phyloP scores from a whole-genome alignment of 2,113 vertebrate species.

The Cheirogaleus medius region DNA sequence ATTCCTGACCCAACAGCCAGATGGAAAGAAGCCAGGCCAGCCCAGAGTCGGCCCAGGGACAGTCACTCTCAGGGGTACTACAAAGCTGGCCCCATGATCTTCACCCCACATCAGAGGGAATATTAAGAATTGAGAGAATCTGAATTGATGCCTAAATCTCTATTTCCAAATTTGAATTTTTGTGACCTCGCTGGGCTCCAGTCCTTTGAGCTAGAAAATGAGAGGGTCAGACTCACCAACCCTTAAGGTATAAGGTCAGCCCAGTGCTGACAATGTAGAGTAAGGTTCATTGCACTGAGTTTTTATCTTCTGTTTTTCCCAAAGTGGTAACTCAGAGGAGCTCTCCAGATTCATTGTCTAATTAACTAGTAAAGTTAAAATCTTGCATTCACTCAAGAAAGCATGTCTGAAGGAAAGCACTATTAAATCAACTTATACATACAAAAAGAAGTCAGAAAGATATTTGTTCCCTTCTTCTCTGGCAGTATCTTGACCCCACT shows the following conservation, averaged over 20 bases:
- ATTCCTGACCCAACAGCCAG: background rate
- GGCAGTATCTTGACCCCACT: background rate
- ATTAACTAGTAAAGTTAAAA: background rate
- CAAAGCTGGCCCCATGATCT: background rate
- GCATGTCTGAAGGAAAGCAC: background rate
- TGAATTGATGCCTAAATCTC: background rate
- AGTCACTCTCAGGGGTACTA: background rate
- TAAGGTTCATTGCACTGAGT: background rate
- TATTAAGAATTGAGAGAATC: background rate
- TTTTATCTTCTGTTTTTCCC: background rate
- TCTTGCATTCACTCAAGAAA: background rate
- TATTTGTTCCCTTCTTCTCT: background rate
- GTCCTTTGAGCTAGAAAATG: background rate
- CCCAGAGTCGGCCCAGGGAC: background rate
- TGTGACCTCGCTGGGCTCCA: background rate
- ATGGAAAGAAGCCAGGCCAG: background rate
- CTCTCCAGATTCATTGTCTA: background rate
- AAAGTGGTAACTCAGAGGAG: background rate
- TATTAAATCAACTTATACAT: background rate
- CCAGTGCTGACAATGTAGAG: background rate
- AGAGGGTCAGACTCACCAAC: background rate
- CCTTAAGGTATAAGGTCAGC: background rate
- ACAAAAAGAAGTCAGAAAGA: background rate
- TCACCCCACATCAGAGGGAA: background rate
- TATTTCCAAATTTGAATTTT: background rate